phyloP scores from a whole-genome alignment of 2,888 invertebrate species.

The Amiota minor region DNA sequence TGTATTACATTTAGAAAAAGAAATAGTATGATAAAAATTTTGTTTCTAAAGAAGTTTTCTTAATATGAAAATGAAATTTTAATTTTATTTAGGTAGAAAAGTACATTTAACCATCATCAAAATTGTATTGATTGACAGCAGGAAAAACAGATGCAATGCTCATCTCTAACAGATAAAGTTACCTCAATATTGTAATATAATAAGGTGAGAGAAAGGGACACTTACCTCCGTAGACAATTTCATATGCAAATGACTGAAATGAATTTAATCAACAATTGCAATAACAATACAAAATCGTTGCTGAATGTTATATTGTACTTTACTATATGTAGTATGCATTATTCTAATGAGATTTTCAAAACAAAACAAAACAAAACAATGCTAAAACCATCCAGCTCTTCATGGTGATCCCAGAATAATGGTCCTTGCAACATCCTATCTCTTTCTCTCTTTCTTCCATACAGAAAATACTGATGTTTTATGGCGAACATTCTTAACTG shows the following conservation, averaged over 20 bases:
- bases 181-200: too few relatives aligned
- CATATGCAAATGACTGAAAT: slow-evolving; percentile 63
- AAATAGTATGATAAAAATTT: too few relatives aligned
- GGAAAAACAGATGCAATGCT: neutral
- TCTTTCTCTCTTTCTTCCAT: too few relatives aligned
- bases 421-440: too few relatives aligned
- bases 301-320: neutral
- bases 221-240: slow-evolving; percentile 52
- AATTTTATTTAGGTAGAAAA: neutral
- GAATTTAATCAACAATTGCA: slow-evolving; percentile 66
- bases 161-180: neutral
- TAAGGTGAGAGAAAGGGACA: neutral
- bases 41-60: neutral
- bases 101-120: neutral
- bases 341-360: slow-evolving; percentile 61
- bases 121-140: neutral
- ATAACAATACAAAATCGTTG: slow-evolving; percentile 21
- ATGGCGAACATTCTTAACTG: neutral
- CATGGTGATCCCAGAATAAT: too few relatives aligned
- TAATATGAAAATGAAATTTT: neutral
- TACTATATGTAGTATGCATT: slow-evolving; percentile 49
- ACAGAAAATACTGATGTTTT: neutral
- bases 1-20: too few relatives aligned
- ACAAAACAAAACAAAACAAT: slow-evolving; percentile 27
- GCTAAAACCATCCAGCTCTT: neutral